Percentiles rank a stretch among this genome's conserved stretches.
phyloP scores from a whole-genome alignment of 2,888 invertebrate genomes.

The Pristionchus entomophagus region DNA sequence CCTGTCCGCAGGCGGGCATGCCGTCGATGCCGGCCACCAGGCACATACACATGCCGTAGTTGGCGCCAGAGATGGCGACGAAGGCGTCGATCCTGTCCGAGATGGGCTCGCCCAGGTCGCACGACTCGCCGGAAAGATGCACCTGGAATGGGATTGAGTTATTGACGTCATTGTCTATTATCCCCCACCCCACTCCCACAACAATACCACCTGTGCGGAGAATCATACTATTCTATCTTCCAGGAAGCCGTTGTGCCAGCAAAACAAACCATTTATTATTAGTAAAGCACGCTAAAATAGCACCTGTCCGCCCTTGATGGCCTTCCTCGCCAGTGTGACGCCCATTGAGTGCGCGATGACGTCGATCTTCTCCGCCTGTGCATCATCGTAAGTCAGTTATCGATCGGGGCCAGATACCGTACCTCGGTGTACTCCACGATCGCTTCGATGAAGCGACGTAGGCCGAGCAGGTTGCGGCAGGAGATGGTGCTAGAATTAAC shows the following conservation, averaged over 20 bases:
- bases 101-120: background rate
- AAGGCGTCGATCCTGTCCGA: constrained; percentile 54
- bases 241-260: no score
- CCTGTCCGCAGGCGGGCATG: constrained; percentile 24
- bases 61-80: constrained; percentile 60
- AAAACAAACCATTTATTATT: no score
- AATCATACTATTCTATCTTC: no score
- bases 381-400: background rate
- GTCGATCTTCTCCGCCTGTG: constrained; percentile 53
- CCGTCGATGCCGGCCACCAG: background rate
- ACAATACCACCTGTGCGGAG: no score
- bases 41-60: constrained; percentile 67
- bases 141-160: background rate
- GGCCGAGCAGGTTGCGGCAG: constrained; percentile 50
- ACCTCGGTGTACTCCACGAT: constrained; percentile 61
- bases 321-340: constrained; percentile 60
- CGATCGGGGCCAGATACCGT: background rate
- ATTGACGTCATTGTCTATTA: no score
- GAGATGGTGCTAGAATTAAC: constrained; percentile 7
- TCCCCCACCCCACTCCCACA: no score
- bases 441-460: constrained; percentile 58
- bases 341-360: constrained; percentile 68
- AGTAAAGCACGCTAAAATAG: background rate
- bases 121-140: background rate
- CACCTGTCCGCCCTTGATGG: constrained; percentile 61